Conservation (phyloP, 2,113 vertebrate genomes). For the Thomomys bottae region DNA sequence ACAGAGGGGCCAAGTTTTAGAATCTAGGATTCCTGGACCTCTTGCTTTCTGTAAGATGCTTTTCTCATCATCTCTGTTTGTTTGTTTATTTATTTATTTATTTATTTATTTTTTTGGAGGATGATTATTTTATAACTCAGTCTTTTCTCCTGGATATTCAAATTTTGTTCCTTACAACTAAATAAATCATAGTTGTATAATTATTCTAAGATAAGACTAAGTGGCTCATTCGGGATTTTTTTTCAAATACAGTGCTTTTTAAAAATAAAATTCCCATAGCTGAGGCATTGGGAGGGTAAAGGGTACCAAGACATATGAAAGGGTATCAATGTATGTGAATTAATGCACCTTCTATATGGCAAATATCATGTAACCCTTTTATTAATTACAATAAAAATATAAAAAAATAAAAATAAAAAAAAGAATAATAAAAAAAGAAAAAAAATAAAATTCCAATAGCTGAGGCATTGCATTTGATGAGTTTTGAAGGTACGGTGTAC, state of each 20-base stretch:
- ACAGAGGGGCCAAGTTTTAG: not conserved
- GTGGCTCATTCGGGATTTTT: constrained; percentile 18
- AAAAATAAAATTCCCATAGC: not conserved
- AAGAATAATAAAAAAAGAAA: no score
- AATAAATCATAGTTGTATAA: not conserved
- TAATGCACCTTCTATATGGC: no score
- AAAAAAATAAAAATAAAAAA: no score
- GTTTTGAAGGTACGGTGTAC: not conserved
- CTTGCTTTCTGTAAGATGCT: not conserved
- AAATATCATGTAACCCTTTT: no score
- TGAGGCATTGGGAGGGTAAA: no score
- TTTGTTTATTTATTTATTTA: not conserved
- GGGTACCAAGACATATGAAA: no score
- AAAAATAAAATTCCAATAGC: not conserved
- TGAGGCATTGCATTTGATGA: not conserved
- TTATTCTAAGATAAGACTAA: not conserved
- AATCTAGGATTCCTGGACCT: not conserved
- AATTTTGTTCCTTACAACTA: constrained; percentile 22
- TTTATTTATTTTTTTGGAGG: no score
- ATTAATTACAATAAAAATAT: no score
- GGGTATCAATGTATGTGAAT: no score
- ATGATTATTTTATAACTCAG: not conserved
- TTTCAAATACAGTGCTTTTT: constrained; percentile 1
- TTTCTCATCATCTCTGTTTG: not conserved
- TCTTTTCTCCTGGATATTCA: not conserved